phyloP scores from a whole-genome alignment of 2,888 invertebrate species.

The Eilema sororculum region DNA sequence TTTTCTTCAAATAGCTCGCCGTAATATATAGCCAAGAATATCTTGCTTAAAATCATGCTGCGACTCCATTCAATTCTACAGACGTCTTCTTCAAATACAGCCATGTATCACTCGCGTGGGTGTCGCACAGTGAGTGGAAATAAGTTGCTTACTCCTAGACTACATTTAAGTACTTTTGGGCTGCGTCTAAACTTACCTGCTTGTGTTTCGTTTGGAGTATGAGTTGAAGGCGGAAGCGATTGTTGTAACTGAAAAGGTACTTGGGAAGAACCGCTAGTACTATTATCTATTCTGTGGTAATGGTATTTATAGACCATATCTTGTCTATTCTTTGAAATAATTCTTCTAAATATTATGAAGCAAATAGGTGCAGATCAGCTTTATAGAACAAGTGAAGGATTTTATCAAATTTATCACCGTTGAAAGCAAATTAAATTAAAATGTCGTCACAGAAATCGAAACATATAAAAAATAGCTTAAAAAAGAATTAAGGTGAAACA shows the following conservation, averaged over 20 bases:
- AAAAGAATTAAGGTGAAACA: too few relatives aligned
- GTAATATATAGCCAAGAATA: background rate
- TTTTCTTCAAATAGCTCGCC: background rate
- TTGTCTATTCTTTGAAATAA: too few relatives aligned
- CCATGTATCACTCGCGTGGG: background rate
- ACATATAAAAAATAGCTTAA: too few relatives aligned
- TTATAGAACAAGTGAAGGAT: too few relatives aligned
- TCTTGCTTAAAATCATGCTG: background rate
- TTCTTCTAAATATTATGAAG: too few relatives aligned
- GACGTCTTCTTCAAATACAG: background rate
- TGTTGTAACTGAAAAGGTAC: background rate
- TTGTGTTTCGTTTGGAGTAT: conserved; percentile 41
- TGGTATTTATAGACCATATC: too few relatives aligned
- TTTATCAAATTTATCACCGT: too few relatives aligned
- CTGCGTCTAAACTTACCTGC: conserved; percentile 57
- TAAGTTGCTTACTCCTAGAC: conserved; percentile 58
- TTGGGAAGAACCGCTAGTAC: background rate
- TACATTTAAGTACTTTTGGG: conserved; percentile 52
- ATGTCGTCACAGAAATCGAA: too few relatives aligned
- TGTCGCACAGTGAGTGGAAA: conserved; percentile 48
- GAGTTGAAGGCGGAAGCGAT: conserved; percentile 28
- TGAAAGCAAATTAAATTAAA: too few relatives aligned
- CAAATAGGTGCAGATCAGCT: too few relatives aligned
- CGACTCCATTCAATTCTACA: background rate
- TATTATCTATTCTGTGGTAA: background rate